Evolutionary conservation across 2,797 vertebrate genomes (phyloP).

Genomic region (Anguilla marmorata): DNA sequence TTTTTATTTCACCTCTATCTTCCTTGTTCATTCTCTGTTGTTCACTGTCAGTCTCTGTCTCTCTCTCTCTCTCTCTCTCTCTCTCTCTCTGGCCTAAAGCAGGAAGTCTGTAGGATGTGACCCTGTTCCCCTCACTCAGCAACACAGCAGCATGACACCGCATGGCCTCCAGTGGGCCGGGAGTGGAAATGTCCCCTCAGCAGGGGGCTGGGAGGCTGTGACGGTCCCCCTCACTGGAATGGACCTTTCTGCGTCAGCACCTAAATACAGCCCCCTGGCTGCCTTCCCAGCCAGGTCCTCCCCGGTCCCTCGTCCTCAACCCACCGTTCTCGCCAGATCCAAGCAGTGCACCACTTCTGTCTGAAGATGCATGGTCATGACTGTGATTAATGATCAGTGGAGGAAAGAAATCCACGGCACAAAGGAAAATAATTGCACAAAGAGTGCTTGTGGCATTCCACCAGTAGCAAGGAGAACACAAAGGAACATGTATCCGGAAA

Average conservation of each 20-base stretch:
- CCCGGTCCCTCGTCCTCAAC: constrained; percentile 1
- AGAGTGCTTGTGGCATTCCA: background rate
- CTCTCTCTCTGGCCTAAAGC: constrained; percentile 28
- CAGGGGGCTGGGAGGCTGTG: constrained; percentile 48
- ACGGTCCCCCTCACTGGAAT: constrained; percentile 45
- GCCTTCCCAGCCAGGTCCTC: background rate
- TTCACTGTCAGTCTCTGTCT: background rate
- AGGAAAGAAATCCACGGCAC: background rate
- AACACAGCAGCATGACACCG: constrained; percentile 28
- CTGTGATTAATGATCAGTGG: background rate
- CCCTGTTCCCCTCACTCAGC: constrained; percentile 46
- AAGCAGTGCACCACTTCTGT: background rate
- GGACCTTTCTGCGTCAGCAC: constrained; percentile 33
- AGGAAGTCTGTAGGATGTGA: constrained; percentile 50
- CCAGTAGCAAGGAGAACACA: background rate
- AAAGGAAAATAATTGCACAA: background rate
- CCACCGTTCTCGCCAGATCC: constrained; percentile 20
- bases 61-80: constrained; percentile 4
- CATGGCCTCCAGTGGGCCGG: constrained; percentile 14
- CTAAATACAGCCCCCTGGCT: constrained; percentile 41
- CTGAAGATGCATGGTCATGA: background rate
- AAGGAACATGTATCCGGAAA: background rate
- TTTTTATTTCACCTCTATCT: background rate
- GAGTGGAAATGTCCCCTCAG: constrained; percentile 44
- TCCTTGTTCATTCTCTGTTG: background rate